Evolutionary conservation across 2,888 invertebrate genomes (phyloP), one percentile per base, ranked within the genome.

Genomic region (Cylindroiulus punctatus): DNA sequence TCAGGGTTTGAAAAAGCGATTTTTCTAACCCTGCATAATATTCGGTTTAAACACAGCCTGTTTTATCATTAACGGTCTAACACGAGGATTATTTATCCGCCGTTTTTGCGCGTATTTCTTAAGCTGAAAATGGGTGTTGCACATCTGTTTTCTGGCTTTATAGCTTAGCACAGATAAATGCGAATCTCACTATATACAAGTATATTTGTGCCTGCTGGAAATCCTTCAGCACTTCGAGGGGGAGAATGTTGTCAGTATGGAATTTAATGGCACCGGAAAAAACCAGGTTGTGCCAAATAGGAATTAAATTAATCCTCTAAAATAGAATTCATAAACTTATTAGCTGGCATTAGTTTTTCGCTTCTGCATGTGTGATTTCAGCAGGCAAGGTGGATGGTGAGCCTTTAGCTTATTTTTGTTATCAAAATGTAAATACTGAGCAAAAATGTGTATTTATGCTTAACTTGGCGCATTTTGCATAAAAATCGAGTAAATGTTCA

Each of bases 71-170:
- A 26, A 65, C 8, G 57, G n/a, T 65, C 7, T n/a, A 57, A 65
- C 22, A 22, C n/a, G 10, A 65, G 57, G 57, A 65, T 65, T 65
- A 65, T 65, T 65, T 65, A 65, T 10, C 57, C 57, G 22, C 8
- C 22, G 57, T 22, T 65, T 65, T 65, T 65, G 57, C 57, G 22
- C 57, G 57, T 65, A 22, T 65, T 65, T 22, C 7, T 22, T 65
- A 65, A 65, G 57, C 57, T 65, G n/a, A 65, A 65, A 65, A 65
- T 65, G 57, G 57, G 22, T 65, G 22, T 65, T 65, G 22, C 57
- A 22, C 57, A 65, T 65, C 57, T 65, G 57, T 65, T 65, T 65
- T 65, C 22, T 3, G 57, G 57, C 57, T 65, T 65, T 65, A 65
- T 65, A 65, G 57, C 57, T 65, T 65, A 65, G 22, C 57, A 65